A percentile compares a stretch with the other conserved stretches of the same genome.
phyloP scores from a whole-genome alignment of 2,888 invertebrate species.

The Eilema sororculum region DNA sequence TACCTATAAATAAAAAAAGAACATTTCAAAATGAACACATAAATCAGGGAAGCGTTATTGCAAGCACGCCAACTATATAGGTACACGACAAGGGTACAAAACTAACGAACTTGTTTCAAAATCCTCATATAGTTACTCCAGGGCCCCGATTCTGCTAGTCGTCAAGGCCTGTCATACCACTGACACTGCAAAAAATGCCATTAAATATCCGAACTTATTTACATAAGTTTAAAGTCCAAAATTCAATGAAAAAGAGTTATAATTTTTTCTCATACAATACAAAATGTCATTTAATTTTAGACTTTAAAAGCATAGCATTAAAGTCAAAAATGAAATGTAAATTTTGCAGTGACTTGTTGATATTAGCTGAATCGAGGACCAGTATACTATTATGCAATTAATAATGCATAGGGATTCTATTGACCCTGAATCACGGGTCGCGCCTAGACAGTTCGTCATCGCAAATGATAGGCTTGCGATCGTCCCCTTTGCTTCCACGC shows the following conservation, averaged over 20 bases:
- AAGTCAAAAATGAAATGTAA: too few relatives aligned
- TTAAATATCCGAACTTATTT: too few relatives aligned
- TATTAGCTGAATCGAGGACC: too few relatives aligned
- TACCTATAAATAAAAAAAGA: background rate
- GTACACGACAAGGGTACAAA: background rate
- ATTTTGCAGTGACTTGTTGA: too few relatives aligned
- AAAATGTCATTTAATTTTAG: too few relatives aligned
- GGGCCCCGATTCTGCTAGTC: too few relatives aligned
- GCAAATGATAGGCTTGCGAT: constrained; percentile 80
- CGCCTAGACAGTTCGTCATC: constrained; percentile 79
- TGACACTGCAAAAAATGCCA: too few relatives aligned
- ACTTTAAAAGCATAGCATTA: too few relatives aligned
- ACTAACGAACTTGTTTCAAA: background rate
- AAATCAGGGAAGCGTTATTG: background rate
- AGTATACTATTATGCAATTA: background rate
- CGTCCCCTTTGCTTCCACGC: constrained; percentile 75
- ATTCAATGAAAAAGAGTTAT: too few relatives aligned
- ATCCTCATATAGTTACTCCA: background rate
- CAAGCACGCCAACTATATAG: background rate
- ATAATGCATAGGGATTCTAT: constrained; percentile 14
- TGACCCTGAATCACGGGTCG: constrained; percentile 74
- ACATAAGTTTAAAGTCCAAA: too few relatives aligned
- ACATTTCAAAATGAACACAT: background rate
- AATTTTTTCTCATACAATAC: too few relatives aligned
- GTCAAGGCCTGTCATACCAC: too few relatives aligned